Percentiles rank a stretch among this genome's conserved stretches.
phyloP scores from a whole-genome alignment of 2,888 invertebrate species.

The Notodonta dromedarius region DNA sequence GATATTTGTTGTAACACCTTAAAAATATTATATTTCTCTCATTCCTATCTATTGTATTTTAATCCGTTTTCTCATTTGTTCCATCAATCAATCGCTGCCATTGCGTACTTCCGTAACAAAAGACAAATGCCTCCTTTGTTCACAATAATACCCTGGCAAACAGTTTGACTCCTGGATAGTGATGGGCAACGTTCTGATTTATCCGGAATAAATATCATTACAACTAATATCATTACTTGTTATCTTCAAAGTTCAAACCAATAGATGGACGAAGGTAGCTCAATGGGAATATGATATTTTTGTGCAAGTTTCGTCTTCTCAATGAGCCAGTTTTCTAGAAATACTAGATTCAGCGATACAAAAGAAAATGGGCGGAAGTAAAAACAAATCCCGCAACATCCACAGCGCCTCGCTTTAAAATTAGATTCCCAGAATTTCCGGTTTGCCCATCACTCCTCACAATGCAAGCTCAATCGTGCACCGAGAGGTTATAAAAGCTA shows the following conservation, averaged over 20 bases:
- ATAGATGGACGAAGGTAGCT: too few species aligned
- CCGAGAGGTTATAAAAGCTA: constrained; percentile 46
- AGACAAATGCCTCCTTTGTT: constrained; percentile 1
- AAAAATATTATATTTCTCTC: constrained; percentile 5
- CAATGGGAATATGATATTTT: too few species aligned
- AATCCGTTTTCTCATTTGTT: constrained; percentile 2
- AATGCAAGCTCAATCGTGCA: constrained; percentile 24
- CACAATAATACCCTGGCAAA: constrained; percentile 2
- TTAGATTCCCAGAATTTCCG: neutral
- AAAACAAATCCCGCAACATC: too few species aligned
- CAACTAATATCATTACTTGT: too few species aligned
- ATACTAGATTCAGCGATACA: too few species aligned
- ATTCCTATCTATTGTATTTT: neutral
- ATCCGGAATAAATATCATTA: too few species aligned
- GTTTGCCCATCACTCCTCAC: neutral
- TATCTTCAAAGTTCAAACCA: too few species aligned
- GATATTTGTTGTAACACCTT: neutral
- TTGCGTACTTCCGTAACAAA: neutral
- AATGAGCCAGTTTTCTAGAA: too few species aligned
- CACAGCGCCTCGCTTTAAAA: neutral
- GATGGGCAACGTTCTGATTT: neutral
- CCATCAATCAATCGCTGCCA: constrained; percentile 1
- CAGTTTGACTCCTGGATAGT: neutral
- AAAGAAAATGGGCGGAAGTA: too few species aligned
- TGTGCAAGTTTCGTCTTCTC: too few species aligned